Conservation (phyloP, 2,797 vertebrate species). For the Hydrophis major region DNA sequence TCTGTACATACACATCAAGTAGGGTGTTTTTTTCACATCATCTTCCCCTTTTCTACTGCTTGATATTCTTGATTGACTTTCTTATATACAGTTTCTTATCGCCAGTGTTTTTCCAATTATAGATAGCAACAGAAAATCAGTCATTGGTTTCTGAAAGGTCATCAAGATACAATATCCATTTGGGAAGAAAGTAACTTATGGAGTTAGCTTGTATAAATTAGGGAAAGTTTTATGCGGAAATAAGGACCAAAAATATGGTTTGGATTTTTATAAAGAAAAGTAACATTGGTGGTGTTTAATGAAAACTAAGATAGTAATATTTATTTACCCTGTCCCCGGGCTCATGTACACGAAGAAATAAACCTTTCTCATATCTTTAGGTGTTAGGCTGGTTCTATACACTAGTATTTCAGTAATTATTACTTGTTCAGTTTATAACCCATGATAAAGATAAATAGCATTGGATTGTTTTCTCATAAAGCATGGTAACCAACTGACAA, state of each 20-base stretch:
- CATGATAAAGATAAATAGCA: background rate
- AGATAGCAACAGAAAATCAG: conserved; percentile 71
- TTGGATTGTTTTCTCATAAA: background rate
- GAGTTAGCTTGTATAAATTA: conserved; percentile 69
- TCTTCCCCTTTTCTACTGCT: background rate
- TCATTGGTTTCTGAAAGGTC: conserved; percentile 74
- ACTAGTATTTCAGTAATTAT: background rate
- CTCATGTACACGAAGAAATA: conserved; percentile 23
- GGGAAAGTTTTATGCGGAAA: conserved; percentile 69
- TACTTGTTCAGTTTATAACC: background rate
- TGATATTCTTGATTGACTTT: conserved; percentile 62
- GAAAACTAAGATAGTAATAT: conserved; percentile 56
- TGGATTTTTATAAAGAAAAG: conserved; percentile 60
- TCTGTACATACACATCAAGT: fast-evolving
- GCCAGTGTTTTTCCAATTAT: conserved; percentile 75
- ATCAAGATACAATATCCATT: conserved; percentile 66
- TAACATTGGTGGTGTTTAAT: conserved; percentile 48
- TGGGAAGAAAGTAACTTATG: conserved; percentile 67
- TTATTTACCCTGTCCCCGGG: conserved; percentile 45
- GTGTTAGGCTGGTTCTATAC: fast-evolving
- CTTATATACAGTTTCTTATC: conserved; percentile 74
- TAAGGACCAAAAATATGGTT: conserved; percentile 66
- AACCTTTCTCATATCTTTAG: conserved; percentile 4
- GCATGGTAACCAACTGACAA: background rate
- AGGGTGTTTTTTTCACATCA: conserved; percentile 31